Evolutionary conservation across 2,888 invertebrate species (phyloP), one percentile per base, ranked within the genome.

Genomic region (Zelleria hepariella): DNA sequence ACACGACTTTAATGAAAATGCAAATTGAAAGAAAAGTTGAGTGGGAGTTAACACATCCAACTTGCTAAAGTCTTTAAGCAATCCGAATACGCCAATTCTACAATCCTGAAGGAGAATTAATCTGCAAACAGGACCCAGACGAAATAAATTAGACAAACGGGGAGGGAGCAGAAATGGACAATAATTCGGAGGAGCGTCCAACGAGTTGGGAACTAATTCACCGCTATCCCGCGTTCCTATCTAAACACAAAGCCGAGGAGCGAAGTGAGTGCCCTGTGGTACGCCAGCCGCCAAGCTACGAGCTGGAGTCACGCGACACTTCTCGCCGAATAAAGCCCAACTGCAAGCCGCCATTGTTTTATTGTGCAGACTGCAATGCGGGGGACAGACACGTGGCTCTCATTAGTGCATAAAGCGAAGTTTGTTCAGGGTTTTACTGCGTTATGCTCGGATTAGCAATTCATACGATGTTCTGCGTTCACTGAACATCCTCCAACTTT

Each of bases 351-450:
- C 77, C 75, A 86, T 87, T 87, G 86, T 87, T 86, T 86, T 86
- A 86, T 86, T 86, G 86, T 86, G 81, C 80, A 80, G 82, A 73
- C 87, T 88, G 87, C 87, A 87, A 78, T 87, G 88, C 88, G 81
- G 87, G 86, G 82, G 85, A 81, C 76, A 73, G 86, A 82, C 86
- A 88, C 87, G 88, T 88, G 88, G 84, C 86, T 72, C 84, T 87
- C 86, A 86, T 87, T 88, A 87, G 82, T 79, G 78, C 75, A 86
- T 84, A 87, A 86, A 86, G 87, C 81, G 78, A 77, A 81, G 85
- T 86, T 86, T 86, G 80, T 81, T 78, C 84, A 80, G 78, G 78
- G 84, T 85, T 87, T 83, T 82, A 82, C 84, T 78, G 81, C 80
- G 82, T 75, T 82, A 78, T 78, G 80, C 77, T 79, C 70, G 82